Evolutionary conservation across 2,113 vertebrate genomes (phyloP).

Genomic region (Apaloderma vittatum): DNA sequence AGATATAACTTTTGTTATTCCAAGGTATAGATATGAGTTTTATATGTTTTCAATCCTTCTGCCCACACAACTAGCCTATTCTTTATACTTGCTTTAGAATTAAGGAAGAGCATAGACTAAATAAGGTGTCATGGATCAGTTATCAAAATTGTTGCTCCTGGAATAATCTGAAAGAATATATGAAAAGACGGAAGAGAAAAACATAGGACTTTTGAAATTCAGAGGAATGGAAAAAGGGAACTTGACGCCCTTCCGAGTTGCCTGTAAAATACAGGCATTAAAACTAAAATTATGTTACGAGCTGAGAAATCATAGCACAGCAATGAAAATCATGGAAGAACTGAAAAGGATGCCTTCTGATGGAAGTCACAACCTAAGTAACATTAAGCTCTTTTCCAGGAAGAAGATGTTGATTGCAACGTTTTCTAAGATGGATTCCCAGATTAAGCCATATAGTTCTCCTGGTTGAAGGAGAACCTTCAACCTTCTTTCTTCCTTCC

Average conservation of each 20-base stretch:
- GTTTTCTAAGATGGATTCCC: background rate
- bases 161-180: background rate
- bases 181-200: background rate
- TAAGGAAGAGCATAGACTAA: background rate
- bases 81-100: background rate
- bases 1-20: background rate
- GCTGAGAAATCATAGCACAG: background rate
- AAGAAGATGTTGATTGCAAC: background rate
- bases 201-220: background rate
- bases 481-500: background rate
- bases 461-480: background rate
- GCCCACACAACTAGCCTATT: background rate
- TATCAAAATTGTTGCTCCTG: background rate
- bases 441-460: background rate
- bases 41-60: background rate
- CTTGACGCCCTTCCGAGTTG: background rate
- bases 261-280: background rate
- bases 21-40: background rate
- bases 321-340: background rate
- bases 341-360: background rate
- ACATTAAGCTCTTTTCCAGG: background rate
- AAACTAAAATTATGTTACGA: background rate
- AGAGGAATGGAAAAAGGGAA: background rate
- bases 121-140: background rate
- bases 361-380: background rate